Evolutionary conservation across 2,888 invertebrate genomes (phyloP), one percentile per base, ranked within the genome.

Genomic region (Theodoxus fluviatilis): DNA sequence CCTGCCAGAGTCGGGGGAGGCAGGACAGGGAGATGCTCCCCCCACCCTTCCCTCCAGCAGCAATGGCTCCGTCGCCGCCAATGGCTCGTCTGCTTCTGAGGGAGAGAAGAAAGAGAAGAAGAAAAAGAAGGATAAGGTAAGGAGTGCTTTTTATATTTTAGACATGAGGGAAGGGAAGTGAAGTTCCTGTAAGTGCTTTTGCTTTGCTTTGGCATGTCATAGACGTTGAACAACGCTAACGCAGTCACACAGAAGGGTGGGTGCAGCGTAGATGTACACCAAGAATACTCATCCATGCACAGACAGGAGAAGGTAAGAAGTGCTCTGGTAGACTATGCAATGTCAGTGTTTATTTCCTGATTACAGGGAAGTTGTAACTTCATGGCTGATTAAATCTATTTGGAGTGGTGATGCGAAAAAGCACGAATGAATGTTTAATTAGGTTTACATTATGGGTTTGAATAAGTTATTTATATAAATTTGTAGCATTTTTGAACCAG

Each of bases 31-130:
- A 25, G 31, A 40, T 28, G 43, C 31, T n/a, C n/a, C n/a, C n/a
- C n/a, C n/a, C n/a, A n/a, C n/a, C n/a, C n/a, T n/a, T n/a, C 3
- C 25, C 9, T 49, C 31, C 64, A n/a, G 12, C 69, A 15, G n/a
- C 68, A 68, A 59, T n/a, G n/a, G 55, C 3, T 1, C 55, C 38
- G 28, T 18, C 47, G 9, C 18, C 3, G 69, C 49, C 33, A 18
- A 40, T 0, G 47, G 38, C 3, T 52, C 64, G n/a, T 61, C 72
- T 0, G 49, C 37, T 40, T 38, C 37, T 15, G 76, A 78, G 40
- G 73, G 76, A 38, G 75, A 75, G 35, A 78, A 77, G 70, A 31
- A 49, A 22, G n/a, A 47, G 38, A 68, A 68, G 52, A 71, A 71
- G 40, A 71, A 71, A 55, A 74, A 55, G 65, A 66, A 72, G 38